Base-by-base conservation (phyloP, 2,113 vertebrate genomes). In the Cyanoliseus patagonus region DNA sequence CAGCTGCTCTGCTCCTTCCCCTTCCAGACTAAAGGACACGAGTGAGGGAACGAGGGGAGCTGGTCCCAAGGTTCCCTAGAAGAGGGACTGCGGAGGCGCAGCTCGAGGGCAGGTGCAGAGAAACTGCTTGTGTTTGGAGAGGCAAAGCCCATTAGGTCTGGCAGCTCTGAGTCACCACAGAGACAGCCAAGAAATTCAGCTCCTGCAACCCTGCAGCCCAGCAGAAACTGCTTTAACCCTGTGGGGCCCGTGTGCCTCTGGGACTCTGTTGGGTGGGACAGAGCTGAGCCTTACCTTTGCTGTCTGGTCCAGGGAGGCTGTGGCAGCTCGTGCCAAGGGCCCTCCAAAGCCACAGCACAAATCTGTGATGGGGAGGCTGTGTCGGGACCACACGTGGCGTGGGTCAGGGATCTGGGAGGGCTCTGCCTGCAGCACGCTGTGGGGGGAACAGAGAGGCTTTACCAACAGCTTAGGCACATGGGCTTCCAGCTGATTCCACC, bases 351-450 rank as follows among this genome's bases (percentile, higher is more conserved):
- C 99, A 5, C 99, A 99, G 97, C 99, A 99, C 94, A 99, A 93
- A 96, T 99, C 99, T 2, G 99, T 99, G 98, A 99, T 98, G 76
- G 99, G 99, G 27, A 99, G 98, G 20, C 99, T 98, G 96, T 99
- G 99, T 14, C 97, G 98, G 33, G 99, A 98, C 98, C 99, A 99
- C 68, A 99, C 95, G 4, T 99, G 98, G 8, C 98, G 98, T 4
- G 99, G 99, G 55, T 99, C 99, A 0, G 99, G 98, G 76, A 98
- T 96, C 73, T 98, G 98, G 89, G 97, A 97, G 37, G 98, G 97
- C 89, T 99, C 99, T 55, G 98, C 95, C 98, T 99, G 99, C 73
- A 99, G 95, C 70, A 99, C 98, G 10, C 99, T 99, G 97, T 5
- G 91, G 41, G 92, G 47, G 87, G 53, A 70, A 52, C 27, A 30